A percentile compares a stretch with the other conserved stretches of the same genome.
Conservation (phyloP, 1,140 invertebrate genomes). For the Zaprionus taronus region DNA sequence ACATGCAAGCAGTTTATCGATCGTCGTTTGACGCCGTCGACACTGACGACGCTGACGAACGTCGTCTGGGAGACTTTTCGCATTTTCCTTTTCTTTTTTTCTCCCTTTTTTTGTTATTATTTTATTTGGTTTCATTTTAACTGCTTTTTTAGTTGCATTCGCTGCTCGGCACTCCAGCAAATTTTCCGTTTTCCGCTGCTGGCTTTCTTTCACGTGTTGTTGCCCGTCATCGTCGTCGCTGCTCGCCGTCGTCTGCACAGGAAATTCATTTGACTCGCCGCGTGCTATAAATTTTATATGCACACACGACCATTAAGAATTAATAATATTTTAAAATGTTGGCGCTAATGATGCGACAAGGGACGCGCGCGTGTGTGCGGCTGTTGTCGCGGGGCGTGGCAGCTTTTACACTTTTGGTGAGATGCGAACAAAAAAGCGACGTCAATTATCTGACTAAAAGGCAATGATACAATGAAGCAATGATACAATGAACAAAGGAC, state of each 20-base stretch:
- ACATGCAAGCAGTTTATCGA: slow-evolving; percentile 82
- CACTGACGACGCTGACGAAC: slow-evolving; percentile 65
- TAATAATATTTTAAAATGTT: slow-evolving; percentile 80
- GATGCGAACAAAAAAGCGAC: slow-evolving; percentile 24
- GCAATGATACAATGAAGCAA: slow-evolving; percentile 43
- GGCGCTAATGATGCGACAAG: slow-evolving; percentile 74
- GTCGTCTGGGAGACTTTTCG: slow-evolving; percentile 59
- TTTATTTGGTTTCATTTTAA: slow-evolving; percentile 47
- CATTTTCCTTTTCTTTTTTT: slow-evolving; percentile 25
- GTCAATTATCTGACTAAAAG: slow-evolving; percentile 59
- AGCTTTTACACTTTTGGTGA: slow-evolving; percentile 21
- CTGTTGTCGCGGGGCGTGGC: slow-evolving; percentile 23
- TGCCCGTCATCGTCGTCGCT: slow-evolving; percentile 34
- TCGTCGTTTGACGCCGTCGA: slow-evolving; percentile 76
- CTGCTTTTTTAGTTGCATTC: slow-evolving; percentile 51
- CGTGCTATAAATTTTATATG: slow-evolving; percentile 67
- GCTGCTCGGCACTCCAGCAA: slow-evolving; percentile 37
- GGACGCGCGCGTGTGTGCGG: neutral
- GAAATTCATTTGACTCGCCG: slow-evolving; percentile 76
- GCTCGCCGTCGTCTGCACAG: slow-evolving; percentile 65
- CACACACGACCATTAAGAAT: slow-evolving; percentile 75
- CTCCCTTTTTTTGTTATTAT: slow-evolving; percentile 26
- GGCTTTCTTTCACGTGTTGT: slow-evolving; percentile 46
- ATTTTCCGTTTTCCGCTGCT: slow-evolving; percentile 76
- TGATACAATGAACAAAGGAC: slow-evolving; percentile 55